Evolutionary conservation across 2,797 vertebrate genomes (phyloP).

Genomic region (Linurgus olivaceus): DNA sequence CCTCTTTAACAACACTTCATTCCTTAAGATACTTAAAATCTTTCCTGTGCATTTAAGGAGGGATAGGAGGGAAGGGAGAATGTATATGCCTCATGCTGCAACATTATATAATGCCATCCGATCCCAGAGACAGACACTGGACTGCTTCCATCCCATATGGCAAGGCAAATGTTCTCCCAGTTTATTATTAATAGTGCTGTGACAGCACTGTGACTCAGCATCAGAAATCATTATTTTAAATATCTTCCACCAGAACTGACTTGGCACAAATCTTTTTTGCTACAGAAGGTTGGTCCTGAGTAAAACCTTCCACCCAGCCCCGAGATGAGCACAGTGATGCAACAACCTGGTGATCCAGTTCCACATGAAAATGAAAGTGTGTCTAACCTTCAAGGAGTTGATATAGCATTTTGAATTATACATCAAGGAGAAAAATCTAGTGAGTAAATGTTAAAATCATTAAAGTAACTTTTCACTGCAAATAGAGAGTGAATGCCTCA

Average conservation of each 20-base stretch:
- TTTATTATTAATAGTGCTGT: conserved; percentile 33
- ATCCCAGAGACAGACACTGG: background rate
- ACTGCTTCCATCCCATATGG: conserved; percentile 42
- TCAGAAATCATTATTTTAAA: conserved; percentile 48
- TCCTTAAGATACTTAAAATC: background rate
- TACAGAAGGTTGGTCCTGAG: background rate
- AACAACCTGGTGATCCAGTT: conserved; percentile 39
- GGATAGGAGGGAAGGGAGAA: background rate
- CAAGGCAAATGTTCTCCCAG: conserved; percentile 41
- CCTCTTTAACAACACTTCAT: background rate
- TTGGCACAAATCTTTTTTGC: background rate
- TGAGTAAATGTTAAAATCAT: conserved; percentile 70
- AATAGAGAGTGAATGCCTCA: conserved; percentile 69
- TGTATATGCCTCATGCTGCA: background rate
- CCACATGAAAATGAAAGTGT: conserved; percentile 55
- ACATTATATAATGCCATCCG: background rate
- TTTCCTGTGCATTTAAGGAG: background rate
- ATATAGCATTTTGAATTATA: conserved; percentile 61
- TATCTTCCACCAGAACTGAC: conserved; percentile 21
- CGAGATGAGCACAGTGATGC: background rate
- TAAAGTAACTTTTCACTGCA: conserved; percentile 65
- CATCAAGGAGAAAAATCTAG: conserved; percentile 65
- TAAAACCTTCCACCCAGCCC: background rate
- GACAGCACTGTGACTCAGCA: conserved; percentile 50
- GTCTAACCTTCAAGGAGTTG: conserved; percentile 35